Conservation (phyloP, 2,113 vertebrate species). For the Pomatostomus ruficeps region DNA sequence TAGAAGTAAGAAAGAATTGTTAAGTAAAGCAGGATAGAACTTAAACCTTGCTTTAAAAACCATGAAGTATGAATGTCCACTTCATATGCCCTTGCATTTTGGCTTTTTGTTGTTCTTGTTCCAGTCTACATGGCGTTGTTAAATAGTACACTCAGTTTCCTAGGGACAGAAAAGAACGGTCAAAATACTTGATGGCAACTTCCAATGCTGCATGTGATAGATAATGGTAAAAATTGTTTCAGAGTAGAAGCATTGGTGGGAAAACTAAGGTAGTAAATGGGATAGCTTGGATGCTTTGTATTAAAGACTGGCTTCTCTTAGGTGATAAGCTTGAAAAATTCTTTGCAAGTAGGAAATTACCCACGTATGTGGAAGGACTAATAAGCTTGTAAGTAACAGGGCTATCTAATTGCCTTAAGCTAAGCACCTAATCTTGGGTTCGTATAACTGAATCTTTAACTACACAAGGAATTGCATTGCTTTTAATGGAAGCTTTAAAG, state of each 20-base stretch:
- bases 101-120: background rate
- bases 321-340: background rate
- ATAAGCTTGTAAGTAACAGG: background rate
- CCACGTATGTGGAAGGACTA: background rate
- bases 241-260: background rate
- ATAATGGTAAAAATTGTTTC: background rate
- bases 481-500: background rate
- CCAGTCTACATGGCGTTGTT: background rate
- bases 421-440: background rate
- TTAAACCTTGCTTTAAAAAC: background rate
- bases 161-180: background rate
- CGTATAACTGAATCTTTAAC: background rate
- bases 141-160: background rate
- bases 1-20: background rate
- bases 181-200: background rate
- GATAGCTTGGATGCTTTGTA: background rate
- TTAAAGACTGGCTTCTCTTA: background rate
- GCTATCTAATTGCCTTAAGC: background rate
- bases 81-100: background rate
- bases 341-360: background rate
- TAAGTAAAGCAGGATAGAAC: background rate
- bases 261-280: background rate
- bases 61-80: background rate
- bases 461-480: background rate
- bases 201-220: background rate